Percentiles rank a stretch among this genome's conserved stretches.
Conservation (phyloP, 2,113 vertebrate genomes). For the Phainopepla nitens region DNA sequence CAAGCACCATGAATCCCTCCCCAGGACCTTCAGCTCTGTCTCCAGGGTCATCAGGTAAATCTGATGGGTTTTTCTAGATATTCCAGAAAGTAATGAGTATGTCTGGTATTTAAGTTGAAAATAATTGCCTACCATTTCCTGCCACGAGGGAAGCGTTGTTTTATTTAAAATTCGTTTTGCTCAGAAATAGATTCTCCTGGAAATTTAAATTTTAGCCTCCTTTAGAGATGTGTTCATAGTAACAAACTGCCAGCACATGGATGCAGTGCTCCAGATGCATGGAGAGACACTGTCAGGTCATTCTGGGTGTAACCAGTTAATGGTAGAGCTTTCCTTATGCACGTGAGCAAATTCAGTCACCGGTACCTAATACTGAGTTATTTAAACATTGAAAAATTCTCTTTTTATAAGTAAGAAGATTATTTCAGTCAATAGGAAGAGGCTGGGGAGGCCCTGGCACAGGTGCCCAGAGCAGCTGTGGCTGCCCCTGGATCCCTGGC, state of each 20-base stretch:
- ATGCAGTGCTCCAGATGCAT: neutral
- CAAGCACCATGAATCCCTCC: conserved; percentile 89
- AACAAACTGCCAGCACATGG: neutral
- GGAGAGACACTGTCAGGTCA: neutral
- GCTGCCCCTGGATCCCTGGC: neutral
- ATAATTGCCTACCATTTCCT: neutral
- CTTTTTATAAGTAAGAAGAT: neutral
- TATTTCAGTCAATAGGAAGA: neutral
- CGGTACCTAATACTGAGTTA: neutral
- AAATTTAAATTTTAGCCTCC: neutral
- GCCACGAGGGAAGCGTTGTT: neutral
- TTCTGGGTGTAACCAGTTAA: neutral
- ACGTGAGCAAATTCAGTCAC: neutral
- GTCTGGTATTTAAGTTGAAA: neutral
- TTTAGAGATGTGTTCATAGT: neutral
- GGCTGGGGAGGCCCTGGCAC: neutral
- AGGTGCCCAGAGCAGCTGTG: neutral
- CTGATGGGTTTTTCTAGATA: neutral
- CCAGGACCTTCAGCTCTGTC: conserved; percentile 92
- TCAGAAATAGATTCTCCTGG: neutral
- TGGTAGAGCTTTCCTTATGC: neutral
- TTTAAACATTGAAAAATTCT: neutral
- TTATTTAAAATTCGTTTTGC: neutral
- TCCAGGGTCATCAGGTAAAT: conserved; percentile 93
- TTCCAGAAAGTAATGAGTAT: neutral